Conservation (phyloP, 92 coral and sea anemone genomes). For the Scolanthus callimorphus region DNA sequence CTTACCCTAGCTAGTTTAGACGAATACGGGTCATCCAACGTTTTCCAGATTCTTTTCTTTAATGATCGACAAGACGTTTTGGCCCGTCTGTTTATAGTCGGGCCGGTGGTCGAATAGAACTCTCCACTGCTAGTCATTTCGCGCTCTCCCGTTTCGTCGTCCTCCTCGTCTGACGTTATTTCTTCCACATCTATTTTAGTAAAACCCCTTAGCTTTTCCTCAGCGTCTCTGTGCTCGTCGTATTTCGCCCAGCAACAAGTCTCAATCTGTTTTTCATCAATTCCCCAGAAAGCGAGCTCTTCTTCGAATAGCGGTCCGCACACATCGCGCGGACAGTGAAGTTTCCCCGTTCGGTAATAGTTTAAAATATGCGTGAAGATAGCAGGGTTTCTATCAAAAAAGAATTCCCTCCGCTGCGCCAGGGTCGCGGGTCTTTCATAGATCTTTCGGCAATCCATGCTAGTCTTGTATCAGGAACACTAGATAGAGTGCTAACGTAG, state of each 20-base stretch:
- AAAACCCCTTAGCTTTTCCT: conserved; percentile 90
- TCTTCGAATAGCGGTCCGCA: conserved; percentile 98
- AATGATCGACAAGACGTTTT: conserved; percentile 32
- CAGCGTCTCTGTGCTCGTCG: conserved; percentile 96
- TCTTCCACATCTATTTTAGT: conserved; percentile 72
- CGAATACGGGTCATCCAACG: conserved; percentile 89
- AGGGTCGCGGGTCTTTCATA: conserved; percentile 73
- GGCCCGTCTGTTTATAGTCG: conserved; percentile 32
- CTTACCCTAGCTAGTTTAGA: conserved; percentile 92
- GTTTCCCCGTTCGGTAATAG: conserved; percentile 92
- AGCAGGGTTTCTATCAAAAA: conserved; percentile 93
- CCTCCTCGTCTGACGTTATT: conserved; percentile 54
- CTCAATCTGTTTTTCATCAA: conserved; percentile 91
- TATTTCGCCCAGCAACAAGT: conserved; percentile 99
- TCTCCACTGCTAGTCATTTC: conserved; percentile 84
- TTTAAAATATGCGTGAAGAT: conserved; percentile 92
- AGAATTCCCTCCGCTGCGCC: conserved; percentile 83
- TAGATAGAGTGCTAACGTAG: conserved; percentile 83
- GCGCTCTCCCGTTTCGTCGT: conserved; percentile 51
- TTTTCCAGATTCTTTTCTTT: conserved; percentile 76
- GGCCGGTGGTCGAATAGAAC: conserved; percentile 37
- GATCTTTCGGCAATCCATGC: conserved; percentile 96
- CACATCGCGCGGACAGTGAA: conserved; percentile 95
- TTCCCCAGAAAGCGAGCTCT: conserved; percentile 92
- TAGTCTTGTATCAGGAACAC: conserved; percentile 87